A percentile compares a stretch with the other conserved stretches of the same genome.
These are phyloP conservation scores for Temnopleurus reevesii DNA, from an alignment of 53 echinoderm and acorn worm species.

Conservation along the genomic window DNA sequence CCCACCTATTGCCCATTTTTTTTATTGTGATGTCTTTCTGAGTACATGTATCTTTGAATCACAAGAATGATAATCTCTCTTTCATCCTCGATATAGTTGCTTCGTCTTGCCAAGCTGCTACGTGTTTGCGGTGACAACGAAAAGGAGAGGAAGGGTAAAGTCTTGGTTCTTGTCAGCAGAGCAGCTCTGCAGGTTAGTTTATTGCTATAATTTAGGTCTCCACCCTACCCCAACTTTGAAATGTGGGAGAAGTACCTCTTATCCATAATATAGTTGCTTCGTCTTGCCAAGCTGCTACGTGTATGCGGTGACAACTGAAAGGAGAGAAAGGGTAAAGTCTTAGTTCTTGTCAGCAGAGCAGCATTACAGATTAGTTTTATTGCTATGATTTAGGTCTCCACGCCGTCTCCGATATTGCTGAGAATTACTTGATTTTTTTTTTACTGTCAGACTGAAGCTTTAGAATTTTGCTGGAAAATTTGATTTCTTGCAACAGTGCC, in stretches of 20 bases:
- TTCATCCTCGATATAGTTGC: constrained; percentile 49
- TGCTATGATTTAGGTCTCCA: too few relatives aligned
- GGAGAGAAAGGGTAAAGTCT: constrained; percentile 78
- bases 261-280: constrained; percentile 68
- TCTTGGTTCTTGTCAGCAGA: constrained; percentile 73
- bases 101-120: constrained; percentile 82
- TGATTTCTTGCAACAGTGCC: too few relatives aligned
- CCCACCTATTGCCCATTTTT: too few relatives aligned
- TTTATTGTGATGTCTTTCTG: too few relatives aligned
- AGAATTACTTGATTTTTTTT: too few relatives aligned
- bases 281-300: constrained; percentile 83
- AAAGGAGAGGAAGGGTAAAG: constrained; percentile 75
- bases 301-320: constrained; percentile 74
- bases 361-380: constrained; percentile 60
- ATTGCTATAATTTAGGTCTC: not conserved
- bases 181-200: constrained; percentile 68
- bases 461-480: too few relatives aligned
- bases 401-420: too few relatives aligned
- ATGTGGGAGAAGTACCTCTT: too few relatives aligned
- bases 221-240: too few relatives aligned
- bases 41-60: too few relatives aligned
- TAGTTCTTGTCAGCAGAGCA: constrained; percentile 74
- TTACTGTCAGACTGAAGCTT: too few relatives aligned
- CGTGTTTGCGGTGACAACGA: constrained; percentile 76
- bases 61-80: not conserved